phyloP scores from a whole-genome alignment of 2,797 vertebrate species.

The Lophius americanus region DNA sequence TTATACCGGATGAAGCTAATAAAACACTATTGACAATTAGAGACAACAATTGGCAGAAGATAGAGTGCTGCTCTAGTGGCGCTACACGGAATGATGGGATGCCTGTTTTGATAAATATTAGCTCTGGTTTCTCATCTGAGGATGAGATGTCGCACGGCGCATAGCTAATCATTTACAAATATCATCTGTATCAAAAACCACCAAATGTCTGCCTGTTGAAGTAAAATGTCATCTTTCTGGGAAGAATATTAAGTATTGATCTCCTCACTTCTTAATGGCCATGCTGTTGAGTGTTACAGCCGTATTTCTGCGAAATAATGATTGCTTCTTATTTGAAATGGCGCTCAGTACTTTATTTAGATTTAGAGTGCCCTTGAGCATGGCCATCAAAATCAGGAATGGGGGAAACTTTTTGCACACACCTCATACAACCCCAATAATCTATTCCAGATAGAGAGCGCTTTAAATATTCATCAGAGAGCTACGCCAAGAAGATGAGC shows the following conservation, averaged over 20 bases:
- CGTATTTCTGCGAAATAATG: constrained; percentile 7
- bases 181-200: neutral
- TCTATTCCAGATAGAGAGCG: constrained; percentile 52
- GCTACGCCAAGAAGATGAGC: constrained; percentile 51
- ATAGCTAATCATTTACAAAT: too few species aligned
- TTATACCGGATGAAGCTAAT: too few species aligned
- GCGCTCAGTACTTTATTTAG: constrained; percentile 21
- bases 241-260: neutral
- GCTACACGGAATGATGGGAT: too few species aligned
- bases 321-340: constrained; percentile 5
- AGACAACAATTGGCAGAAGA: too few species aligned
- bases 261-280: neutral
- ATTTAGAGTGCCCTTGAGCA: constrained; percentile 26
- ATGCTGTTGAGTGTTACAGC: neutral
- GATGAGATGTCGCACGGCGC: too few species aligned
- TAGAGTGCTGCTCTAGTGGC: too few species aligned
- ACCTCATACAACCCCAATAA: constrained; percentile 42
- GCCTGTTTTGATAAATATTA: too few species aligned
- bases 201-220: neutral
- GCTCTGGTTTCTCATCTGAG: too few species aligned
- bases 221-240: neutral
- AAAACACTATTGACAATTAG: too few species aligned
- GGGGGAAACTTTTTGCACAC: constrained; percentile 17
- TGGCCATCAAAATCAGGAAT: constrained; percentile 17
- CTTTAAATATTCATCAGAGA: constrained; percentile 69